phyloP scores from a whole-genome alignment of 2,113 vertebrate genomes.

The Sinocyclocheilus anshuiensis region DNA sequence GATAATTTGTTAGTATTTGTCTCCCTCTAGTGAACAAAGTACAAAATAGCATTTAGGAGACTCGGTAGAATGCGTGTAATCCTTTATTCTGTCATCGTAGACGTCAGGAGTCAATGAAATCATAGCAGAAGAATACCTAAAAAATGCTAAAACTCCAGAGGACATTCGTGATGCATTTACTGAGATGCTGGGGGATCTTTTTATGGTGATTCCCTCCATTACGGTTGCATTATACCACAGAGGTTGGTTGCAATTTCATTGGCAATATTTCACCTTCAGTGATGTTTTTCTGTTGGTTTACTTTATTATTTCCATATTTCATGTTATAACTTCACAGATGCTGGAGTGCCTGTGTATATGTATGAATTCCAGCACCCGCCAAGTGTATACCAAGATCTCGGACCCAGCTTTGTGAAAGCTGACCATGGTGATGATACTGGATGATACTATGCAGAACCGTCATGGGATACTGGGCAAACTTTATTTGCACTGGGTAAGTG shows the following conservation, averaged over 20 bases:
- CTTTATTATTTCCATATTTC: not conserved
- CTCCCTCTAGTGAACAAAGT: conserved; percentile 43
- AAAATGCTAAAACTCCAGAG: conserved; percentile 71
- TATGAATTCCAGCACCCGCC: conserved; percentile 86
- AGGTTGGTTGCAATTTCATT: conserved; percentile 65
- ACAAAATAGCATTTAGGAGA: not conserved
- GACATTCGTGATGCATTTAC: conserved; percentile 73
- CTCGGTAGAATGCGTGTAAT: not conserved
- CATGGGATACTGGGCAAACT: conserved; percentile 87
- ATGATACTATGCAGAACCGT: conserved; percentile 78
- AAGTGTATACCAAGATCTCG: conserved; percentile 52
- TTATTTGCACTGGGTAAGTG: conserved; percentile 81
- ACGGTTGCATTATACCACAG: conserved; percentile 74
- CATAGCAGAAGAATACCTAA: conserved; percentile 74
- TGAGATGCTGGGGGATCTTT: conserved; percentile 76
- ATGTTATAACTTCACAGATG: conserved; percentile 68
- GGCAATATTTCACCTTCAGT: not conserved
- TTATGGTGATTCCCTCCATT: conserved; percentile 76
- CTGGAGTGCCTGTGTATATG: conserved; percentile 81
- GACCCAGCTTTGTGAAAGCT: conserved; percentile 85
- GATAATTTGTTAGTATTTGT: conserved; percentile 21
- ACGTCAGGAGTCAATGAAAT: conserved; percentile 56
- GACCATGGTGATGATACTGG: conserved; percentile 83
- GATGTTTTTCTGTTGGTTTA: not conserved
- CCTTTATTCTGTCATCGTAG: conserved; percentile 50